Evolutionary conservation across 1,140 invertebrate genomes (phyloP).

Genomic region (Drosophila sp.): DNA sequence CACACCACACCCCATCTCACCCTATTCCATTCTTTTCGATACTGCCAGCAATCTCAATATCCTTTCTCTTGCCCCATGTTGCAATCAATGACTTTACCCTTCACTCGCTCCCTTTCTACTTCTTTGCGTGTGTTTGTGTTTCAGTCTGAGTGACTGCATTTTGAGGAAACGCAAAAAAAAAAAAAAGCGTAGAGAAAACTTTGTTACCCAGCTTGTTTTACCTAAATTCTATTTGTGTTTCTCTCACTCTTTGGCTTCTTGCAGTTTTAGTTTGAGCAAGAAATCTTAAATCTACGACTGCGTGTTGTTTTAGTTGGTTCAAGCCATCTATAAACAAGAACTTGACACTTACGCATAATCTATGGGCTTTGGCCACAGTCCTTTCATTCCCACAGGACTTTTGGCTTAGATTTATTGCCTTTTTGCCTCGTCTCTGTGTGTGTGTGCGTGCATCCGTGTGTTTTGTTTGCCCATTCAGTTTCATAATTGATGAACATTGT

Average conservation of each 20-base stretch:
- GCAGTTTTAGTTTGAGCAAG: not conserved
- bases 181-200: conserved; percentile 44
- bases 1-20: not conserved
- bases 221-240: conserved; percentile 65
- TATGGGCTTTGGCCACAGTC: conserved; percentile 26
- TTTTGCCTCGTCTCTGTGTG: conserved; percentile 41
- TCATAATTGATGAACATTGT: conserved; percentile 76
- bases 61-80: conserved; percentile 40
- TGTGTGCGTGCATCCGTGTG: conserved; percentile 8
- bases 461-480: conserved; percentile 46
- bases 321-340: conserved; percentile 22
- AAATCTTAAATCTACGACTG: conserved; percentile 7
- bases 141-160: conserved; percentile 32
- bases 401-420: conserved; percentile 73
- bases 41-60: conserved; percentile 12
- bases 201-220: conserved; percentile 70
- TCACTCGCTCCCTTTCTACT: conserved; percentile 34
- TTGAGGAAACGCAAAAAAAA: conserved; percentile 37
- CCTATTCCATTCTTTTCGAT: not conserved
- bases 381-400: conserved; percentile 45
- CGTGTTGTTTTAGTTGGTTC: conserved; percentile 11
- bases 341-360: conserved; percentile 37
- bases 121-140: not conserved
- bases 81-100: conserved; percentile 65
- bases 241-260: conserved; percentile 15